Base-by-base conservation (phyloP, 1,140 invertebrate species). In the Drosophila truncata region DNA sequence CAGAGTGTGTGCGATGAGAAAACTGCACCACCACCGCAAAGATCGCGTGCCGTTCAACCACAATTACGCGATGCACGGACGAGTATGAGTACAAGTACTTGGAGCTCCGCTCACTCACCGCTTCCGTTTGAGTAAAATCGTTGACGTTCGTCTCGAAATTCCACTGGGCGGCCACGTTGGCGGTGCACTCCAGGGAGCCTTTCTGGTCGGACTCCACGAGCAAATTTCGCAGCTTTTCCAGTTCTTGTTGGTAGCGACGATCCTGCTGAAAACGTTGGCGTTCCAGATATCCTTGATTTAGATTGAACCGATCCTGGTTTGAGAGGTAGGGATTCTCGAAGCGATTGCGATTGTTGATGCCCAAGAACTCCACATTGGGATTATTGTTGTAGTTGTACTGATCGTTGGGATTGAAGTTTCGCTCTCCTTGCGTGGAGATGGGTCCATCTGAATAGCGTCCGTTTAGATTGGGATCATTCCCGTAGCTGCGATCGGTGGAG, bases 101-200 rank as follows among this genome's bases (percentile, higher is more conserved):
- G 52, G 37, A 41, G 41, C 16, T 33, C 31, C 10, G 57, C 58
- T 47, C 62, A 95, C 96, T 96, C 93, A 97, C 97, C 92, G 97
- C 97, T 92, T 96, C 95, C 66, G 96, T 93, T 93, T 97, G 96
- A 1, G 96, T 97, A 57, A 94, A 95, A 91, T 97, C 96, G 91
- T 97, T 97, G 7, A 97, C 96, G 91, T 97, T 96, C 1, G 97
- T 97, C 93, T 97, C 97, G 91, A 97, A 98, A 87, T 96, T 95
- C 97, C 97, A 98, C 80, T 97, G 96, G 1, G 97, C 96, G 1
- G 95, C 95, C 31, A 97, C 96, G 92, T 97, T 97, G 31, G 95
- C 95, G 4, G 96, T 96, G 88, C 97, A 97, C 85, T 96, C 95
- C 84, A 96, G 94, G 0, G 96, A 95, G 13, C 96, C 95, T 69